phyloP scores from a whole-genome alignment of 1,140 invertebrate species.

The Littorina saxatilis region DNA sequence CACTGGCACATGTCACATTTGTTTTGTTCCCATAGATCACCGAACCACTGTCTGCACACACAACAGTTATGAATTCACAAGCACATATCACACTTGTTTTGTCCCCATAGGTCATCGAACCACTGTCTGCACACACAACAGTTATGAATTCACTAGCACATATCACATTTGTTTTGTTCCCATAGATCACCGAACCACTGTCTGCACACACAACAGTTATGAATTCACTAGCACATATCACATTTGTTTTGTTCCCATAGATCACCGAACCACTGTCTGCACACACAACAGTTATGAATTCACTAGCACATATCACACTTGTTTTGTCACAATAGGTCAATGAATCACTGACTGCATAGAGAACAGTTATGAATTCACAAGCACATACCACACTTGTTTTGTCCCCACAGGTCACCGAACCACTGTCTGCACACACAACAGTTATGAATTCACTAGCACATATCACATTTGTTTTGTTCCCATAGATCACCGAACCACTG shows the following conservation, averaged over 20 bases:
- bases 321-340: conserved; percentile 33
- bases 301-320: too few relatives aligned
- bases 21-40: conserved; percentile 35
- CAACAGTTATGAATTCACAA: not conserved
- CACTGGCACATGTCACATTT: too few relatives aligned
- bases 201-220: conserved; percentile 5
- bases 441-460: too few relatives aligned
- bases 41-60: conserved; percentile 45
- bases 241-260: conserved; percentile 36
- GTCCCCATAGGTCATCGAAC: conserved; percentile 49
- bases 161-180: not conserved
- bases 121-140: conserved; percentile 27
- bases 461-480: not conserved
- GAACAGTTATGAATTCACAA: too few relatives aligned
- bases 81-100: too few relatives aligned
- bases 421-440: conserved; percentile 26
- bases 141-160: too few relatives aligned
- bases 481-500: conserved; percentile 50
- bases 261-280: conserved; percentile 46
- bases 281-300: not conserved
- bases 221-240: too few relatives aligned
- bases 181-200: conserved; percentile 50
- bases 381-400: too few relatives aligned
- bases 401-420: conserved; percentile 51
- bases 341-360: conserved; percentile 44